Percentiles rank a stretch among this genome's conserved stretches.
These are phyloP conservation scores for Phaethornis superciliosus DNA, from an alignment of 2,113 vertebrate genomes.

Conservation along the genomic window DNA sequence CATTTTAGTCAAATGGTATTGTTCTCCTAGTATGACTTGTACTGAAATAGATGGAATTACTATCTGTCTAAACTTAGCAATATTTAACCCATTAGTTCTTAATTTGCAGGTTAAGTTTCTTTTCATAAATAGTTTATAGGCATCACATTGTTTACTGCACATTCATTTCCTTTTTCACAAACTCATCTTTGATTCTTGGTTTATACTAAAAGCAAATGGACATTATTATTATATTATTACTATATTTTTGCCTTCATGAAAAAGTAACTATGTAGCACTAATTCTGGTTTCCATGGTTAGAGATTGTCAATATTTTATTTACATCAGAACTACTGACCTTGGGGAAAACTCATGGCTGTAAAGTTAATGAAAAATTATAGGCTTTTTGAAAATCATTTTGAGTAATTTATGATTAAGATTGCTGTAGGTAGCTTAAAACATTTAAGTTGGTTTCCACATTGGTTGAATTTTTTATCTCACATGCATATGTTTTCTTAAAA, in stretches of 20 bases:
- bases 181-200: constrained; percentile 4
- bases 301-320: constrained; percentile 27
- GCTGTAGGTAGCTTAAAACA: not conserved
- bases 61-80: constrained; percentile 35
- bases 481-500: not conserved
- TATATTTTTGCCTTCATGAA: not conserved
- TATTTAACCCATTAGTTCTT: constrained; percentile 62
- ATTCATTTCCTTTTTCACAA: constrained; percentile 52
- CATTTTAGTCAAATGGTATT: not conserved
- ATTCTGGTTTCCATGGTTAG: constrained; percentile 34
- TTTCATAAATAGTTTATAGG: constrained; percentile 65
- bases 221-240: not conserved
- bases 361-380: constrained; percentile 10
- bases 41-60: constrained; percentile 38
- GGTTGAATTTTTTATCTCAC: not conserved
- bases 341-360: not conserved
- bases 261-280: constrained; percentile 23
- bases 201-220: constrained; percentile 41
- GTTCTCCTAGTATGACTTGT: not conserved
- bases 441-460: not conserved
- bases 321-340: not conserved
- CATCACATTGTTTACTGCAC: constrained; percentile 14
- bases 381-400: constrained; percentile 7
- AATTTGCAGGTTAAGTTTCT: constrained; percentile 52
- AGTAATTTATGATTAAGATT: not conserved